phyloP scores from a whole-genome alignment of 2,888 invertebrate species.

The Anthophora plumipes region DNA sequence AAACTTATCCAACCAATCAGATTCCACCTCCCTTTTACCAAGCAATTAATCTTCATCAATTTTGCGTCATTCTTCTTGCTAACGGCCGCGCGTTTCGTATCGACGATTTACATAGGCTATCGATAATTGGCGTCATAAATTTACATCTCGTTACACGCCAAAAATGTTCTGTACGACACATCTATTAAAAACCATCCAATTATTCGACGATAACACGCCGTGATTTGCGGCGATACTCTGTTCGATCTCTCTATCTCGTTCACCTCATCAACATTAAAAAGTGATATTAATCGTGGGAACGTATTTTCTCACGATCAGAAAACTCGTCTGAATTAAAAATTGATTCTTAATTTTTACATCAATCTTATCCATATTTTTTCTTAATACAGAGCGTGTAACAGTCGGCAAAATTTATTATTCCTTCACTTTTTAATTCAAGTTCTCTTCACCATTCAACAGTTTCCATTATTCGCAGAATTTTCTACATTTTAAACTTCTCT shows the following conservation, averaged over 20 bases:
- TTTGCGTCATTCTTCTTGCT: constrained; percentile 60
- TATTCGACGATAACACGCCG: constrained; percentile 38
- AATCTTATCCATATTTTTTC: too few species aligned
- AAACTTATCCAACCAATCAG: constrained; percentile 54
- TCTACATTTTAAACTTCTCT: too few species aligned
- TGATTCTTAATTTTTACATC: too few species aligned
- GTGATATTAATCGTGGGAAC: not conserved
- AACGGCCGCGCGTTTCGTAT: constrained; percentile 22
- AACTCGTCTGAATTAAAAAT: not conserved
- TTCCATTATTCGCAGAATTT: too few species aligned
- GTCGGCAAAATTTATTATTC: too few species aligned
- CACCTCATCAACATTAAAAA: constrained; percentile 8
- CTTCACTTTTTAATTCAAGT: too few species aligned
- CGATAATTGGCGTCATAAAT: constrained; percentile 64
- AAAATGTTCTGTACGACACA: constrained; percentile 49
- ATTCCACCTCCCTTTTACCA: constrained; percentile 38
- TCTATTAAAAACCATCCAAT: constrained; percentile 53
- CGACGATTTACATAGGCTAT: constrained; percentile 58
- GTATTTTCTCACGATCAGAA: not conserved
- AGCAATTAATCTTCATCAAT: constrained; percentile 65
- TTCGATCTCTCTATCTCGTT: not conserved
- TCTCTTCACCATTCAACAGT: too few species aligned
- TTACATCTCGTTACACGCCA: constrained; percentile 58
- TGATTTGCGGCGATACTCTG: constrained; percentile 21
- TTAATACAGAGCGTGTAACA: too few species aligned